phyloP scores from a whole-genome alignment of 2,888 invertebrate genomes.

The Tipula lateralis region DNA sequence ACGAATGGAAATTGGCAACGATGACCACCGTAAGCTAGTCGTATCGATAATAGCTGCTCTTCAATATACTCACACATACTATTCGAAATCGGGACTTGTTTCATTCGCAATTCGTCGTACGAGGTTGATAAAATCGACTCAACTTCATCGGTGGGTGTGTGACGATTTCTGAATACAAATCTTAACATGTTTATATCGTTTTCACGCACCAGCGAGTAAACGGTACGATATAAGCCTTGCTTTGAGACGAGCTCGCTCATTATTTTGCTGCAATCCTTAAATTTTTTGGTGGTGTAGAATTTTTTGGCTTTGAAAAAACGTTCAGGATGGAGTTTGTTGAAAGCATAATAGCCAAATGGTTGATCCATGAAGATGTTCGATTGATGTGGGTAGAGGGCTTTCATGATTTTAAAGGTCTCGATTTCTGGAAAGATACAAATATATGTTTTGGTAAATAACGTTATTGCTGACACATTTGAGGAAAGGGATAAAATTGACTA shows the following conservation, averaged over 20 bases:
- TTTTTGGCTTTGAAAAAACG: not conserved
- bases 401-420: not conserved
- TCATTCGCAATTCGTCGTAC: not conserved
- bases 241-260: not conserved
- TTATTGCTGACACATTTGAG: not conserved
- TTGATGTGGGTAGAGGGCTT: not conserved
- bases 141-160: not conserved
- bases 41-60: not conserved
- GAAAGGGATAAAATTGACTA: no score
- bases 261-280: not conserved
- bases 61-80: not conserved
- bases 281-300: not conserved
- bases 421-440: not conserved
- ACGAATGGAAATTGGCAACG: not conserved
- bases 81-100: not conserved
- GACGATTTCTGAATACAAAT: not conserved
- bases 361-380: not conserved
- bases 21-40: not conserved
- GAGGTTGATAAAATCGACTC: slow-evolving; percentile 2
- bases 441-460: not conserved
- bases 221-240: not conserved
- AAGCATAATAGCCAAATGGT: slow-evolving; percentile 12
- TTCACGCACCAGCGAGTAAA: not conserved
- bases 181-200: not conserved
- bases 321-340: slow-evolving; percentile 3